Evolutionary conservation across 2,113 vertebrate species (phyloP).

Genomic region (Heteronetta atricapilla): DNA sequence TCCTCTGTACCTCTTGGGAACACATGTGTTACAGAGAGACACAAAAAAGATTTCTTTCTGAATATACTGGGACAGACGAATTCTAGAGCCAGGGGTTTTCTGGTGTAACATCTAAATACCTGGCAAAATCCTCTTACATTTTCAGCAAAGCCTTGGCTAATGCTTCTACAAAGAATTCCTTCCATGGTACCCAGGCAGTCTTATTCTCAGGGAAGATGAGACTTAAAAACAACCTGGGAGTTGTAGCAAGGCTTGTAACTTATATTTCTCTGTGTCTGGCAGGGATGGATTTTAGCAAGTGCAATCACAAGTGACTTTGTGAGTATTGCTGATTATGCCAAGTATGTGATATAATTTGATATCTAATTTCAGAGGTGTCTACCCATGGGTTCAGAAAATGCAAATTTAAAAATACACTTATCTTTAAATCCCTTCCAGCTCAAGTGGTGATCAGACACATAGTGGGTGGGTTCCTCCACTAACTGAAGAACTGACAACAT

Average conservation of each 20-base stretch:
- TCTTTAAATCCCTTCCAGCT: background rate
- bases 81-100: background rate
- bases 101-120: background rate
- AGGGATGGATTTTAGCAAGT: background rate
- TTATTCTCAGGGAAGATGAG: background rate
- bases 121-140: background rate
- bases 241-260: background rate
- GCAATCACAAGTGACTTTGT: background rate
- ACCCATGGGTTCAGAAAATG: background rate
- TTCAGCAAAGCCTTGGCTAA: background rate
- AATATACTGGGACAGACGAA: background rate
- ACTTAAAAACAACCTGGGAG: background rate
- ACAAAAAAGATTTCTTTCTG: background rate
- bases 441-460: background rate
- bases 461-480: background rate
- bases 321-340: background rate
- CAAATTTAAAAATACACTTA: background rate
- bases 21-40: background rate
- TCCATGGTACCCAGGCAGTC: background rate
- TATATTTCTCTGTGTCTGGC: background rate
- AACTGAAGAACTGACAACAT: background rate
- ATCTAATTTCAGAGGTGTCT: background rate
- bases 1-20: background rate
- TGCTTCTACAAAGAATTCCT: background rate
- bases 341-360: background rate